phyloP scores from a whole-genome alignment of 1,140 invertebrate species.

The Meteorus sp. region DNA sequence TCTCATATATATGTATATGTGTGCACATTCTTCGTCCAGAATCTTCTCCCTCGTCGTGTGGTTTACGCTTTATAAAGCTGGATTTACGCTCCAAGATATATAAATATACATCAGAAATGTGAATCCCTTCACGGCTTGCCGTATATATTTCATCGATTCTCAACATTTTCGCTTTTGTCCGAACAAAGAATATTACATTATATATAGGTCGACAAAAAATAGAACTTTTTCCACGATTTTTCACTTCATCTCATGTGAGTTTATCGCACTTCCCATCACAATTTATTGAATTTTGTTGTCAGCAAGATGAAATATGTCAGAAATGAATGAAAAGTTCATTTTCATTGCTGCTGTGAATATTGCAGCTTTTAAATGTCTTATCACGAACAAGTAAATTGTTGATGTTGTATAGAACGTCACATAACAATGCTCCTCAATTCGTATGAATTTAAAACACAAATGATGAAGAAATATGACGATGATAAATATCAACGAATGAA shows the following conservation, averaged over 20 bases:
- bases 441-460: too few species aligned
- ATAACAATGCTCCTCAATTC: too few species aligned
- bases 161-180: conserved; percentile 11
- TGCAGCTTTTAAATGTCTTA: too few species aligned
- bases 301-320: too few species aligned
- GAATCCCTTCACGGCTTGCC: conserved; percentile 16
- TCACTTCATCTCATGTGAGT: not conserved
- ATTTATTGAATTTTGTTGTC: too few species aligned
- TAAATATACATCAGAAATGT: conserved; percentile 21
- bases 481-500: too few species aligned
- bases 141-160: conserved; percentile 12
- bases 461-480: too few species aligned
- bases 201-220: not conserved
- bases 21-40: not conserved
- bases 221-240: not conserved
- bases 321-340: too few species aligned
- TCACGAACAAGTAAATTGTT: too few species aligned
- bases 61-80: conserved; percentile 25
- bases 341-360: not conserved
- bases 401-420: too few species aligned
- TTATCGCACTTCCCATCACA: not conserved
- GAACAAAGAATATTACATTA: conserved; percentile 14
- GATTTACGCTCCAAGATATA: conserved; percentile 16
- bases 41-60: conserved; percentile 6
- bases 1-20: too few species aligned